Conservation (phyloP, 2,888 invertebrate species). For the Rhogogaster chlorosoma region DNA sequence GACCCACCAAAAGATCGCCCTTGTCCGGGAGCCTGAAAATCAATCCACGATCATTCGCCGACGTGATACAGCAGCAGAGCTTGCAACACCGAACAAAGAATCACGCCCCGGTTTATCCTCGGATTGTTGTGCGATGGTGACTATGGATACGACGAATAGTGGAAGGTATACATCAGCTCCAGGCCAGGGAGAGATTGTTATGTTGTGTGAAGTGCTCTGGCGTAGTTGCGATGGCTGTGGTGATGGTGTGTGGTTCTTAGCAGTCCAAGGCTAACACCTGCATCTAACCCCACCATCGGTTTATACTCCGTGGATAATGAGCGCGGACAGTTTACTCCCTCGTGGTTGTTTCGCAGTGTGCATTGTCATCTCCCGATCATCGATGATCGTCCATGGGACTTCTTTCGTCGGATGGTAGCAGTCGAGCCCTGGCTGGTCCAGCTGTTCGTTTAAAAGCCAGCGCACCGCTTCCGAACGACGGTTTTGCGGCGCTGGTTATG, state of each 20-base stretch:
- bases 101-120: slow-evolving; percentile 18
- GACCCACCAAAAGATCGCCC: neutral
- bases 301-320: slow-evolving; percentile 7
- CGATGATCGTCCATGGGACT: neutral
- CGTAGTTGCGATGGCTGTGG: neutral
- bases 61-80: neutral
- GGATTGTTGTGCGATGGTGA: slow-evolving; percentile 6
- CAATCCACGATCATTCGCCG: neutral
- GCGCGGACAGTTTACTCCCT: slow-evolving; percentile 7
- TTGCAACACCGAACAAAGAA: slow-evolving; percentile 36
- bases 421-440: too few species aligned
- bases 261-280: slow-evolving; percentile 76
- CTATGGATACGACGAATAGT: slow-evolving; percentile 28
- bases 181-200: slow-evolving; percentile 41
- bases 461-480: slow-evolving; percentile 40
- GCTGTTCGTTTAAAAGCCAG: slow-evolving; percentile 67
- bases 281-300: slow-evolving; percentile 68
- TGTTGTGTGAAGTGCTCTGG: slow-evolving; percentile 8
- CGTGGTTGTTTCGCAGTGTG: neutral
- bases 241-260: slow-evolving; percentile 55
- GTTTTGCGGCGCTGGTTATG: slow-evolving; percentile 60
- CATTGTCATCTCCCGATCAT: neutral
- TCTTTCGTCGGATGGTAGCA: too few species aligned
- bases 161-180: neutral
- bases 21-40: neutral